phyloP scores from a whole-genome alignment of 2,113 vertebrate species.

The Meles meles region DNA sequence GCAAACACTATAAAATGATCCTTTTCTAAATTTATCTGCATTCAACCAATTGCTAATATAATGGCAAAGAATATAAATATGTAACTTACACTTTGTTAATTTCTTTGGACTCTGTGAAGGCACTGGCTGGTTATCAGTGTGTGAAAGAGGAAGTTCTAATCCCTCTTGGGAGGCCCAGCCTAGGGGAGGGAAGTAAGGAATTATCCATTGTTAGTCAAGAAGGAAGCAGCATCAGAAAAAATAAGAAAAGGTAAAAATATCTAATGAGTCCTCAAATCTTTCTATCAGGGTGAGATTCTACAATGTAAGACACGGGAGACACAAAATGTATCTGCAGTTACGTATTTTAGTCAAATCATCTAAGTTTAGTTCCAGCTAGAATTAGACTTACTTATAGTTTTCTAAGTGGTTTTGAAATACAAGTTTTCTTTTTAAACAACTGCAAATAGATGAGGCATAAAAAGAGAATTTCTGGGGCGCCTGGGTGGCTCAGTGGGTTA shows the following conservation, averaged over 20 bases:
- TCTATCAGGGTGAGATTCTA: not conserved
- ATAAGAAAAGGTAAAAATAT: slow-evolving; percentile 16
- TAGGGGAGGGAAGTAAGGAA: slow-evolving; percentile 52
- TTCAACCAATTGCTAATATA: not conserved
- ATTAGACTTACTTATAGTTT: slow-evolving; percentile 12
- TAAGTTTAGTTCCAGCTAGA: not conserved
- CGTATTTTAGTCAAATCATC: not conserved
- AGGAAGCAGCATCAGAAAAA: slow-evolving; percentile 12
- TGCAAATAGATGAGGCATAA: not conserved
- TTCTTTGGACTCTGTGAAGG: slow-evolving; percentile 76
- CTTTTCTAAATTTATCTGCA: slow-evolving; percentile 25
- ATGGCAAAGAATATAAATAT: not conserved
- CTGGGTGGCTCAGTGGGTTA: too few species aligned
- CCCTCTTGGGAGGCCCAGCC: slow-evolving; percentile 82
- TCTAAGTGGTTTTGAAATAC: not conserved
- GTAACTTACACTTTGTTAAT: slow-evolving; percentile 77
- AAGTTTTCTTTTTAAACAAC: not conserved
- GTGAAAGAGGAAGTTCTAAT: slow-evolving; percentile 62
- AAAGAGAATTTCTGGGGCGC: not conserved
- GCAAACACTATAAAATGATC: not conserved
- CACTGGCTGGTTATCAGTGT: slow-evolving; percentile 67
- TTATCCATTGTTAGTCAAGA: slow-evolving; percentile 6
- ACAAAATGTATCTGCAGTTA: not conserved
- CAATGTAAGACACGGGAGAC: not conserved
- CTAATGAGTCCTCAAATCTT: not conserved